Evolutionary conservation across 2,113 vertebrate species (phyloP), one percentile per base, ranked within the genome.

Genomic region (Xerus inauris): DNA sequence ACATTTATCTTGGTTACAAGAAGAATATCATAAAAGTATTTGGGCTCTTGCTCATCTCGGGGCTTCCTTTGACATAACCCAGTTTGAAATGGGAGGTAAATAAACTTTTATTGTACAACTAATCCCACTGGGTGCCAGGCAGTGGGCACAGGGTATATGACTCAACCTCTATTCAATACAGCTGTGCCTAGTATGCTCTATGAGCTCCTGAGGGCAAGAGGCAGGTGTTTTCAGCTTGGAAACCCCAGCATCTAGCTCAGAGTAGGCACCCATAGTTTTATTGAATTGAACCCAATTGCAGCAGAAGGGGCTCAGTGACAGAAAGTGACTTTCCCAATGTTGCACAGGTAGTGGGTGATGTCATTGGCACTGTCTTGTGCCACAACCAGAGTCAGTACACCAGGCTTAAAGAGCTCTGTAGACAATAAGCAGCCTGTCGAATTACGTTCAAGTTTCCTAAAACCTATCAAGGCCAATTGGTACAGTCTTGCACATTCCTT

Each of bases 21-120:
- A 86, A 92, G 47, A 82, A 77, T 24, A 42, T 89, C 76, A 49
- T 81, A 47, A 80, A 84, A 95, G 49, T 45, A 38, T 35, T 64
- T 42, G 28, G 85, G 32, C n/a, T 87, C 28, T 83, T 94, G 45
- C 59, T 97, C 30, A 82, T 83, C 51, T 40, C 17, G 30, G 75
- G 73, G 38, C 17, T 92, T 73, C 86, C 40, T 90, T 83, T 84
- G 84, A 59, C 92, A 73, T 24, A 84, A n/a, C 35, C 38, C n/a
- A 79, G 38, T 51, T 76, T 88, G 81, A 84, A 94, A 87, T 87
- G 96, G 17, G 26, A 83, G 57, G 30, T 81, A 86, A 91, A 85
- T 73, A 69, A 91, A 67, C 20, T 75, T 81, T 82, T 73, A 69
- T 30, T 42, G 47, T 45, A 42, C 16, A 67, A 22, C 28, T 47